Percentiles rank a stretch among this genome's conserved stretches.
Conservation (phyloP, 1,140 invertebrate genomes). For the Bombus pascuorum region DNA sequence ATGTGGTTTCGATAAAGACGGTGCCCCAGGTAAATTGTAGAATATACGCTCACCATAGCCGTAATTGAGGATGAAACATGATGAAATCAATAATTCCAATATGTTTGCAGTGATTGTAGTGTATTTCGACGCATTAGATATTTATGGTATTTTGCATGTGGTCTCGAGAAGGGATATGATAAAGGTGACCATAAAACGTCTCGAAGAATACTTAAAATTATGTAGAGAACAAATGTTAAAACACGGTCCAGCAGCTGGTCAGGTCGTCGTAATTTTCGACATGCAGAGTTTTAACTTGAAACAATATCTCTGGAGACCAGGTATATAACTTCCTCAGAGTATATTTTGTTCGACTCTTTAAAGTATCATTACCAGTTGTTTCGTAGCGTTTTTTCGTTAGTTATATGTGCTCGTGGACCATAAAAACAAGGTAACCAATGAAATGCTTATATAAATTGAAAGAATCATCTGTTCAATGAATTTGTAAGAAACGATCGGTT, state of each 20-base stretch:
- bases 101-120: constrained; percentile 86
- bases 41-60: background rate
- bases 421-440: background rate
- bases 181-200: constrained; percentile 85
- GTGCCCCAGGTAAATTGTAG: constrained; percentile 86
- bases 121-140: constrained; percentile 89
- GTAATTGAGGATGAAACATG: background rate
- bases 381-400: background rate
- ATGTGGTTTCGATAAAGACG: constrained; percentile 92
- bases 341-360: background rate
- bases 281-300: constrained; percentile 92
- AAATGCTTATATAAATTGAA: background rate
- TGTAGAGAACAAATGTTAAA: constrained; percentile 85
- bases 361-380: background rate
- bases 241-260: constrained; percentile 84
- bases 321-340: constrained; percentile 74
- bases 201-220: constrained; percentile 85
- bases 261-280: constrained; percentile 92
- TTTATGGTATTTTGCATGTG: constrained; percentile 91
- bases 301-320: constrained; percentile 93
- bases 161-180: constrained; percentile 89
- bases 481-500: background rate
- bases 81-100: background rate
- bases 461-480: constrained; percentile 1
- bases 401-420: background rate